phyloP scores from a whole-genome alignment of 2,888 invertebrate genomes.

The Agrypnus murinus region DNA sequence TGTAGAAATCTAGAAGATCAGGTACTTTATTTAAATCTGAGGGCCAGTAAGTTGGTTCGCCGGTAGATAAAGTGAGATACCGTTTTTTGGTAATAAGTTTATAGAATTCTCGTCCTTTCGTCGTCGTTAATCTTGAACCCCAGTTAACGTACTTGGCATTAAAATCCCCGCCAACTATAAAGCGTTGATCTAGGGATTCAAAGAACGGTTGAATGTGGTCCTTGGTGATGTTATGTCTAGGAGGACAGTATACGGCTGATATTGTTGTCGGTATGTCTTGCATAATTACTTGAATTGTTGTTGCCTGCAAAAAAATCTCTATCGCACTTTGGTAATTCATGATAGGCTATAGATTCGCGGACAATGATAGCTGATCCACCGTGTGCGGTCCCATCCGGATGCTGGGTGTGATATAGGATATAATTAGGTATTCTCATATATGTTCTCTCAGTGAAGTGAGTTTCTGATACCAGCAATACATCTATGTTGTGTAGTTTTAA shows the following conservation, averaged over 20 bases:
- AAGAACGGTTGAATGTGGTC: slow-evolving; percentile 19
- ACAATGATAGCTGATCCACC: too few species aligned
- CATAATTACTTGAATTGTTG: slow-evolving; percentile 16
- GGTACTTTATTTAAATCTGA: slow-evolving; percentile 10
- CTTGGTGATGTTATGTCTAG: slow-evolving; percentile 13
- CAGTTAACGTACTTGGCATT: slow-evolving; percentile 7
- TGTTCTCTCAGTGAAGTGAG: too few species aligned
- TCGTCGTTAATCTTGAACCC: slow-evolving; percentile 4
- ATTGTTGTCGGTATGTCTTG: slow-evolving; percentile 16
- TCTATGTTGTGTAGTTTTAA: too few species aligned
- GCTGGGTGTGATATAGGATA: too few species aligned
- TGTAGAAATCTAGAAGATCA: slow-evolving; percentile 4
- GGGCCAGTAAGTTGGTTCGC: slow-evolving; percentile 10
- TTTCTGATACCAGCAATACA: too few species aligned
- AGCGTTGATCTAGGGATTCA: slow-evolving; percentile 7
- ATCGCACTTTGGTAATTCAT: too few species aligned
- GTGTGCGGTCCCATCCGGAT: too few species aligned
- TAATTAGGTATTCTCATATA: too few species aligned
- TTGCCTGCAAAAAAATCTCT: too few species aligned
- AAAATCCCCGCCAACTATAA: slow-evolving; percentile 2
- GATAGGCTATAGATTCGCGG: too few species aligned
- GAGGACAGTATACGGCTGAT: slow-evolving; percentile 16
- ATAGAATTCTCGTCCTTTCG: slow-evolving; percentile 6
- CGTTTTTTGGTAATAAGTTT: neutral
- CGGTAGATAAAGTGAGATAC: slow-evolving; percentile 1